Evolutionary conservation across 1,140 invertebrate genomes (phyloP).

Genomic region (Lordiphosa collinella): DNA sequence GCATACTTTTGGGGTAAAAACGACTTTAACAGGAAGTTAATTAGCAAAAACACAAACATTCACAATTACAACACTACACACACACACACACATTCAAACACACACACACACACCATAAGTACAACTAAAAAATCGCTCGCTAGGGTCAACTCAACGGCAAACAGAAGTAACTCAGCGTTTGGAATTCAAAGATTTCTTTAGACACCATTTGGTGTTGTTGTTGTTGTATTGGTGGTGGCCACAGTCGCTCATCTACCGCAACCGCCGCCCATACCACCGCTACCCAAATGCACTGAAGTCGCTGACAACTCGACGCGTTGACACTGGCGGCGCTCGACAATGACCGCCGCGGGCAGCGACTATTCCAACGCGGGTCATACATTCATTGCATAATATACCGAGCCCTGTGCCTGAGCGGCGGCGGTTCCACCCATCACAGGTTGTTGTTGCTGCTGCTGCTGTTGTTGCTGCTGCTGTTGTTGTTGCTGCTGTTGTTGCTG

Average conservation of each 20-base stretch:
- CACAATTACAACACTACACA: background rate
- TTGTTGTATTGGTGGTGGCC: background rate
- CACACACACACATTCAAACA: slow-evolving; percentile 2
- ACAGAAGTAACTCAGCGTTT: slow-evolving; percentile 18
- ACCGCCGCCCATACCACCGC: slow-evolving; percentile 28
- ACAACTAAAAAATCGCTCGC: slow-evolving; percentile 28
- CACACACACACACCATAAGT: background rate
- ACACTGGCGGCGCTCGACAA: slow-evolving; percentile 79
- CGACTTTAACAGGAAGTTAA: no score
- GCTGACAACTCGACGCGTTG: slow-evolving; percentile 78
- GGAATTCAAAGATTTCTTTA: slow-evolving; percentile 5
- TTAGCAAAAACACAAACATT: background rate
- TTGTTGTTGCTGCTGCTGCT: background rate
- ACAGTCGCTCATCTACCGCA: slow-evolving; percentile 44
- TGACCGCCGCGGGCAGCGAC: slow-evolving; percentile 76
- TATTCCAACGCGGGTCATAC: slow-evolving; percentile 80
- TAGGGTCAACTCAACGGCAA: slow-evolving; percentile 51
- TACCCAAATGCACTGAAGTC: slow-evolving; percentile 73
- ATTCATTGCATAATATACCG: slow-evolving; percentile 81
- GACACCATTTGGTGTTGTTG: slow-evolving; percentile 1
- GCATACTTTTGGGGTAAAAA: no score
- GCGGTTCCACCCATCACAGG: slow-evolving; percentile 13
- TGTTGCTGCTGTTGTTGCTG: slow-evolving; percentile 45
- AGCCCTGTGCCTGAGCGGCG: slow-evolving; percentile 56
- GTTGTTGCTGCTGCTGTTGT: slow-evolving; percentile 32